A percentile compares a stretch with the other conserved stretches of the same genome.
phyloP scores from a whole-genome alignment of 2,888 invertebrate species.

The Xestoiulus laeticollis region DNA sequence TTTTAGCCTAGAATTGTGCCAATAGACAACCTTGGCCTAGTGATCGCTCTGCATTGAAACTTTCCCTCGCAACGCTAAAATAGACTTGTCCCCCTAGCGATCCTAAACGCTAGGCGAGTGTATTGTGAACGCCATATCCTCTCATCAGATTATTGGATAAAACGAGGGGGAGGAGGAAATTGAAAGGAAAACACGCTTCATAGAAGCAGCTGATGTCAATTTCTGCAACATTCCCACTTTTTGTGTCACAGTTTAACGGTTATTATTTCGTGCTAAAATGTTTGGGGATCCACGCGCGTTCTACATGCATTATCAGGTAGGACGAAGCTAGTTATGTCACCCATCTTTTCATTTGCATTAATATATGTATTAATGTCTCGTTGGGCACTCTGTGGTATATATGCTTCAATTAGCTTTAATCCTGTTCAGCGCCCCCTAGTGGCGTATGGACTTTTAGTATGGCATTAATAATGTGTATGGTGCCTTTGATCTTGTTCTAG shows the following conservation, averaged over 20 bases:
- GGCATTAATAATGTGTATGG: too few species aligned
- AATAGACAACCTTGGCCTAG: constrained; percentile 19
- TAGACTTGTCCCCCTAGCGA: neutral
- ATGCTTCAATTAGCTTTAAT: too few species aligned
- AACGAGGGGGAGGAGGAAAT: neutral
- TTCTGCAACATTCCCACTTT: neutral
- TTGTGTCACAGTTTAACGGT: neutral
- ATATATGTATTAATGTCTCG: too few species aligned
- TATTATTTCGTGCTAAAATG: constrained; percentile 41
- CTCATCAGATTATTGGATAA: neutral
- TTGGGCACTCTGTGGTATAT: too few species aligned
- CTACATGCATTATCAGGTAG: constrained; percentile 52
- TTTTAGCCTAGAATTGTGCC: neutral
- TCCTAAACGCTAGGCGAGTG: neutral
- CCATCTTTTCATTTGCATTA: too few species aligned
- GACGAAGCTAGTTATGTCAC: neutral
- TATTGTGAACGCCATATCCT: neutral
- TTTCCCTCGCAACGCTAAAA: neutral
- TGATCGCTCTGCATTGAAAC: neutral
- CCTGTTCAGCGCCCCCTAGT: too few species aligned
- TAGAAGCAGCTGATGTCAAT: neutral
- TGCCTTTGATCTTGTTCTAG: too few species aligned
- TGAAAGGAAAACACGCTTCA: neutral
- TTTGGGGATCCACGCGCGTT: constrained; percentile 55
- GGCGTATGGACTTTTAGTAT: too few species aligned